Base-by-base conservation (phyloP, 1,140 invertebrate species). In the Acyrthosiphon pisum region DNA sequence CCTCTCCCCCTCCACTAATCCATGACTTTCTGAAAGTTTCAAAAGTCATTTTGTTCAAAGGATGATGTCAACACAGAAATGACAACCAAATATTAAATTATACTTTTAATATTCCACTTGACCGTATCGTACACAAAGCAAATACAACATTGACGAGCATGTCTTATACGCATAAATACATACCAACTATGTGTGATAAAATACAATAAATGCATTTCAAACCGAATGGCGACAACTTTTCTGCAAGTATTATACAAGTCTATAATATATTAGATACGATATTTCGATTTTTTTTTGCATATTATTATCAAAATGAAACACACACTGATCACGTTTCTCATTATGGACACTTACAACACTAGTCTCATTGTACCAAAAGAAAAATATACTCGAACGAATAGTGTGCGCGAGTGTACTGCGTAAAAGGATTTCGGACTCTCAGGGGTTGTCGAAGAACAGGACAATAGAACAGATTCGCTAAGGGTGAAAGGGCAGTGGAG, bases 391-490 rank as follows among this genome's bases (percentile, higher is more conserved):
- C 60, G n/a, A 76, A 76, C 60, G 60, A 76, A 76, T 76, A n/a
- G n/a, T 6, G n/a, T 76, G 30, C 11, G 18, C 18, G 60, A 35
- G 60, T 76, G 30, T 76, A n/a, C 14, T 6, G 14, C n/a, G 22
- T 76, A 76, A 76, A 30, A 76, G 30, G n/a, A 76, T 76, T 76
- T 76, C 30, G n/a, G 18, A n/a, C 60, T 76, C 11, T n/a, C 22
- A 14, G n/a, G 30, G 60, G 60, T 18, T 76, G 60, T 35, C 22
- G 60, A 18, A 76, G 14, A 76, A 76, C 30, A n/a, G 30, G 30
- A 76, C 60, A 76, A 76, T n/a, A 76, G 60, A 76, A 76, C n/a
- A 76, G 60, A 76, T 76, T 76, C 60, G 60, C 14, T 76, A 76
- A 76, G 60, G 60, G 60, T 18, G 60, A 35, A 76, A 76, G 60